phyloP scores from a whole-genome alignment of 1,140 invertebrate genomes.

The Drosophila asahinai region DNA sequence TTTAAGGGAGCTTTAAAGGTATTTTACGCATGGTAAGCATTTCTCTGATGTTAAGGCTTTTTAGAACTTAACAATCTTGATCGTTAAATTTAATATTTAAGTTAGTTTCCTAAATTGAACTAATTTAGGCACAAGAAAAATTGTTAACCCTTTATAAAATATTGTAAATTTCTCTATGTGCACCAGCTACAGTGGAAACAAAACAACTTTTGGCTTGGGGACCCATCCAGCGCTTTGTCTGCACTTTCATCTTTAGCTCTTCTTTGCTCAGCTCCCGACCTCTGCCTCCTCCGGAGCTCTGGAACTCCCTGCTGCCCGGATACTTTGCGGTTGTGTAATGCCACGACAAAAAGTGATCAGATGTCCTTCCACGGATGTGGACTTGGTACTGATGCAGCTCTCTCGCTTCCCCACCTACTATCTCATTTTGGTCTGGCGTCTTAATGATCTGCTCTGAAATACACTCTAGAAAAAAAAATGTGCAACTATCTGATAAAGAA shows the following conservation, averaged over 20 bases:
- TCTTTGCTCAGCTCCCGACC: conserved; percentile 36
- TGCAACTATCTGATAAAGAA: background rate
- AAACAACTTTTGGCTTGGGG: conserved; percentile 48
- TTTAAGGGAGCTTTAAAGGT: too few relatives aligned
- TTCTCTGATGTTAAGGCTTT: too few relatives aligned
- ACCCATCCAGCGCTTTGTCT: conserved; percentile 62
- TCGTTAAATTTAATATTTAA: background rate
- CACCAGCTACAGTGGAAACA: conserved; percentile 22
- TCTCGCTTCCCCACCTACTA: conserved; percentile 10
- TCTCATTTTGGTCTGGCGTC: conserved; percentile 50
- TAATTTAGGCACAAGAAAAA: background rate
- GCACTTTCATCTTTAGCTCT: conserved; percentile 71
- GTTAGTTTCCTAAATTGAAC: background rate
- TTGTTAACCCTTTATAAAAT: too few relatives aligned
- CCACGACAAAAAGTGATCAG: conserved; percentile 77
- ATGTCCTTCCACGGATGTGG: conserved; percentile 85
- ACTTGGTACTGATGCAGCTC: conserved; percentile 50
- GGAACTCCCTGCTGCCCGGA: conserved; percentile 17
- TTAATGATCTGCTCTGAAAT: conserved; percentile 74
- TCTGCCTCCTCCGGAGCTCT: background rate
- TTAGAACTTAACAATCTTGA: too few relatives aligned
- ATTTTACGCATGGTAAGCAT: too few relatives aligned
- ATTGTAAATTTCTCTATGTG: conserved; percentile 4
- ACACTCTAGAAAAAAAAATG: conserved; percentile 12
- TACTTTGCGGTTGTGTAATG: conserved; percentile 69